Base-by-base conservation (phyloP, 2,888 invertebrate genomes). In the Tineola bisselliella region DNA sequence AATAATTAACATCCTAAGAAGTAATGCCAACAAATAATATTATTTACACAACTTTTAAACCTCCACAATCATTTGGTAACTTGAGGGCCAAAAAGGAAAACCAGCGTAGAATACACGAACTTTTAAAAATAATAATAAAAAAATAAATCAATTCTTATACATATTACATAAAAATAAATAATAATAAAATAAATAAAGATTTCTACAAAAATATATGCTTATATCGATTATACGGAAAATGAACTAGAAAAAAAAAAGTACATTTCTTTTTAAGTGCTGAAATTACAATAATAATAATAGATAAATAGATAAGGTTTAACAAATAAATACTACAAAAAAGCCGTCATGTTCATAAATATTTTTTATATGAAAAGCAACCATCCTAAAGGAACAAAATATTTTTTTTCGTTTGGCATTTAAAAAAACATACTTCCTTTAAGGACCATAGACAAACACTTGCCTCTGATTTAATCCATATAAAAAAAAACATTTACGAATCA, bases 1-100 rank as follows among this genome's bases (percentile, higher is more conserved):
- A 48, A 48, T 48, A n/a, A 48, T 48, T n/a, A 48, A 48, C 48
- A 48, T 48, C 15, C 17, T 48, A 48, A 48, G 10, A 48, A 48
- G 48, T n/a, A 48, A 48, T 48, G 48, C 15, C 15, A 48, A 48
- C 15, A 48, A 48, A 17, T 10, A 48, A 10, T 15, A 17, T 17
- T 48, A 48, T 48, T 15, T 48, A 48, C 48, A 48, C 10, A 48
- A 48, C 48, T 48, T 48, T 13, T 48, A 15, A 48, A 48, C n/a
- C n/a, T 48, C 3, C 48, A 48, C 48, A 48, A 4, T 17, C 15
- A 48, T 48, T 48, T 48, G 48, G 48, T 48, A 48, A 48, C 48
- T 48, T 10, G 6, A 15, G 15, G 48, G 15, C 17, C 10, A 10
- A 13, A 48, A 38, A 38, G n/a, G 10, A n/a, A 38, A 38, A 38